Evolutionary conservation across 2,113 vertebrate genomes (phyloP), one percentile per base, ranked within the genome.

Genomic region (Eclectus roratus): DNA sequence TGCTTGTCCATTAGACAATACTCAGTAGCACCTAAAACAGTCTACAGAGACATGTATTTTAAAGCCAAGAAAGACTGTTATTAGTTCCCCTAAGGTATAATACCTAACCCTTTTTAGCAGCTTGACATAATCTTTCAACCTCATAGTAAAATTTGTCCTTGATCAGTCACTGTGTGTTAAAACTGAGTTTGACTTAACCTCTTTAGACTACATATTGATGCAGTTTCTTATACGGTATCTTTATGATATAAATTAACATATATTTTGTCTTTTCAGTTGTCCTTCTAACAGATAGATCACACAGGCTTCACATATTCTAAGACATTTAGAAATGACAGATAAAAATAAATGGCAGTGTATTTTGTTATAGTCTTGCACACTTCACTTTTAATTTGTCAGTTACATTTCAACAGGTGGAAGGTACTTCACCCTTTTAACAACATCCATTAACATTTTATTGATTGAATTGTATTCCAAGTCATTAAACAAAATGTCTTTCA

Each of bases 381-480:
- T 83, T 77, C 44, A 27, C 7, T 88, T 91, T 73, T 82, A 85
- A 50, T 43, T 47, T 55, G 4, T 43, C 29, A 29, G 35, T 91
- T 87, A 43, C 39, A 72, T 79, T 88, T 70, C 49, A 85, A 18
- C 7, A 77, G 18, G 25, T 56, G 64, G 20, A 64, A 88, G n/a
- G 24, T 72, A 50, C 20, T 74, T 77, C 50, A 49, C 8, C 73
- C 17, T 79, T 89, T 85, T 74, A 81, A 88, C 46, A 93, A 76
- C n/a, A 9, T 23, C 58, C 41, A 89, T 88, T 93, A 93, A 91
- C n/a, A 72, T 81, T 93, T 81, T 77, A 94, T 90, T 78, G 70
- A 91, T 91, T 93, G 88, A 81, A 80, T 88, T 94, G 29, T 66
- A 92, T 95, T 94, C 76, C 17, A 93, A 92, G 63, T 47, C 85